phyloP scores from a whole-genome alignment of 2,797 vertebrate species.

The Erpetoichthys calabaricus region DNA sequence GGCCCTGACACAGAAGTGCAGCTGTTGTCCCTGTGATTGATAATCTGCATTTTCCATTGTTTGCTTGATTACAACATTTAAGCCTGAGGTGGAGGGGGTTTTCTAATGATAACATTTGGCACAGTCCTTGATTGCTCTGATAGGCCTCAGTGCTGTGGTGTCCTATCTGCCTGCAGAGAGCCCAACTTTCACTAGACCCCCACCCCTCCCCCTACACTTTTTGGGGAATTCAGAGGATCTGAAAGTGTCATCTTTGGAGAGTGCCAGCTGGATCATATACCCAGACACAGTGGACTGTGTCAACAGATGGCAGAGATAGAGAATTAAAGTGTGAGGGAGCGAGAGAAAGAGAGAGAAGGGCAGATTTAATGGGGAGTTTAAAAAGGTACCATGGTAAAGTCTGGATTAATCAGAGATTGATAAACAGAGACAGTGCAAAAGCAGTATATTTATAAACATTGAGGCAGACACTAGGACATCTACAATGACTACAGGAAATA shows the following conservation, averaged over 20 bases:
- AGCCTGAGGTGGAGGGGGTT: conserved; percentile 18
- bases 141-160: conserved; percentile 8
- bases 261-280: conserved; percentile 35
- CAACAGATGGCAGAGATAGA: conserved; percentile 40
- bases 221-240: conserved; percentile 31
- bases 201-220: conserved; percentile 14
- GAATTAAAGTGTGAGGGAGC: no score
- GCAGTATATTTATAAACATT: no score
- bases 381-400: conserved; percentile 3
- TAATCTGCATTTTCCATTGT: conserved; percentile 53
- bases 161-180: conserved; percentile 4
- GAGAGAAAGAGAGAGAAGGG: conserved; percentile 19
- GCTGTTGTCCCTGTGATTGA: conserved; percentile 60
- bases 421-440: conserved; percentile 1
- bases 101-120: conserved; percentile 29
- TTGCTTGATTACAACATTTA: conserved; percentile 37
- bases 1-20: conserved; percentile 42
- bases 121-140: conserved; percentile 15
- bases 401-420: conserved; percentile 8
- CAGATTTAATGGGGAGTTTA: conserved; percentile 13
- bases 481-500: no score
- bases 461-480: no score
- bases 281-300: conserved; percentile 29
- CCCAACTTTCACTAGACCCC: conserved; percentile 5
- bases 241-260: conserved; percentile 23